A percentile compares a stretch with the other conserved stretches of the same genome.
Conservation (phyloP, 2,888 invertebrate genomes). For the Hartigia nigra region DNA sequence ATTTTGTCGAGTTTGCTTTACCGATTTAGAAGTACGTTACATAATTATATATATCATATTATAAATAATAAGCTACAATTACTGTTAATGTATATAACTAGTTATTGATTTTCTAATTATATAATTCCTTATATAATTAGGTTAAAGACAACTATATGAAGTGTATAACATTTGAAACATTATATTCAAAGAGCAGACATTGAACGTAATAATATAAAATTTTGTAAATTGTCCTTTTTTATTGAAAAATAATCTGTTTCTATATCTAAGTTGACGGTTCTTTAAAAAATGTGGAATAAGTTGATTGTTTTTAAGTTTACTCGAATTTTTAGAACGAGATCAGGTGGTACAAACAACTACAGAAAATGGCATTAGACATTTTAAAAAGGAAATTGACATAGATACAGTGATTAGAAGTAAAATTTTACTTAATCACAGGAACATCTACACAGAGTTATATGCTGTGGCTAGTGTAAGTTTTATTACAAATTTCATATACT, state of each 20-base stretch:
- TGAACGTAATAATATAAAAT: neutral
- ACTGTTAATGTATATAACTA: neutral
- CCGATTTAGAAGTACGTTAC: conserved; percentile 3
- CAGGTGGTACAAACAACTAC: neutral
- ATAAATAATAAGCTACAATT: neutral
- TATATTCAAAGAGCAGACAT: neutral
- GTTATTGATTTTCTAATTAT: neutral
- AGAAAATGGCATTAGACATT: neutral
- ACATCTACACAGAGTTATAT: neutral
- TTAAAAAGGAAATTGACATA: neutral
- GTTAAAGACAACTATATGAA: neutral
- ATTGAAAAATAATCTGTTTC: no score
- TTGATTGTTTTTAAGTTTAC: neutral
- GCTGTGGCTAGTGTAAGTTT: neutral
- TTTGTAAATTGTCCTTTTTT: neutral
- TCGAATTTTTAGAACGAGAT: neutral
- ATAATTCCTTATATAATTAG: neutral
- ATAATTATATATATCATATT: neutral
- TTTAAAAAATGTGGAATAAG: neutral
- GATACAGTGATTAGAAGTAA: neutral
- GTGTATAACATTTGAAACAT: neutral
- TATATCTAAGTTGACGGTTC: neutral
- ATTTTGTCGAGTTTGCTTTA: conserved; percentile 1
- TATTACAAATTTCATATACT: neutral
- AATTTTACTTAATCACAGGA: neutral